A percentile compares a stretch with the other conserved stretches of the same genome.
These are phyloP conservation scores for Elaphurus davidianus DNA, from an alignment of 2,113 vertebrate genomes.

Conservation along the genomic window DNA sequence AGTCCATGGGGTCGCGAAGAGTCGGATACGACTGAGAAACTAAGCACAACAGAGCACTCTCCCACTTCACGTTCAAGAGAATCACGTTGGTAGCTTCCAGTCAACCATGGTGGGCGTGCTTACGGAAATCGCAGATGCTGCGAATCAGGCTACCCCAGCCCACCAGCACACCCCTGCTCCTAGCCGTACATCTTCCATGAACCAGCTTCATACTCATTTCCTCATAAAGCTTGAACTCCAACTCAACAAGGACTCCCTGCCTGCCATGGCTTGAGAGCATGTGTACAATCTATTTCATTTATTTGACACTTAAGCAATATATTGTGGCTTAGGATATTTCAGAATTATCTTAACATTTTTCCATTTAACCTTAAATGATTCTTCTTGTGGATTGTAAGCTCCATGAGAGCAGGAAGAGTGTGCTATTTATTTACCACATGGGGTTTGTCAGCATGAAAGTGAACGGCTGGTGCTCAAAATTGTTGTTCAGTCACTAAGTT, in stretches of 20 bases:
- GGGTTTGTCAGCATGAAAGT: not conserved
- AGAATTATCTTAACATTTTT: not conserved
- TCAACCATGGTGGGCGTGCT: not conserved
- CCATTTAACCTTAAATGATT: not conserved
- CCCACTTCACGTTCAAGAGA: not conserved
- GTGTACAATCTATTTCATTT: not conserved
- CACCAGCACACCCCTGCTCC: not conserved
- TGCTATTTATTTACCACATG: not conserved
- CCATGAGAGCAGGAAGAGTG: not conserved
- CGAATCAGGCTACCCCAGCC: not conserved
- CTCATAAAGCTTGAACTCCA: not conserved
- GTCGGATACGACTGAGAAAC: not conserved
- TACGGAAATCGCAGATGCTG: not conserved
- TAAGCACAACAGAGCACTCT: not conserved
- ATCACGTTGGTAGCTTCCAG: not conserved
- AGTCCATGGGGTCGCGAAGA: not conserved
- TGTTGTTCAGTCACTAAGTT: not conserved
- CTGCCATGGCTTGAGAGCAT: not conserved
- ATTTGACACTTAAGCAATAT: not conserved
- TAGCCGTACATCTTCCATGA: not conserved
- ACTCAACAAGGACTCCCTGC: not conserved
- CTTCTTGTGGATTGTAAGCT: not conserved
- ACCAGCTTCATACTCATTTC: not conserved
- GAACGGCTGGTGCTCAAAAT: not conserved
- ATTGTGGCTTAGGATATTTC: not conserved